These are phyloP conservation scores for Styela clava DNA, from an alignment of 23 tunicate genomes.

Conservation along the genomic window DNA sequence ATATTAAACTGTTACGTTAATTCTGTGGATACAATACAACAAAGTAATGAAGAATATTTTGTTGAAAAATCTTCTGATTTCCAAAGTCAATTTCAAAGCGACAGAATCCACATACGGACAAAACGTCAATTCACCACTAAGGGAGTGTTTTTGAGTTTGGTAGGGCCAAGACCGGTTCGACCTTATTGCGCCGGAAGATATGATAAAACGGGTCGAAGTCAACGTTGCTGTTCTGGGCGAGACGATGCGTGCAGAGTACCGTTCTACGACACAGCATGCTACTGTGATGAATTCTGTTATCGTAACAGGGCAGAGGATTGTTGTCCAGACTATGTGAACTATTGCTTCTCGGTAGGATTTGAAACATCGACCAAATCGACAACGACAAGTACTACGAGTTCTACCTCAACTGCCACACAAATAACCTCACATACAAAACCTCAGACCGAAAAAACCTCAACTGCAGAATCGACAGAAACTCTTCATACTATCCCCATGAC, in stretches of 20 bases:
- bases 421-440: neutral
- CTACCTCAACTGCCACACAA: neutral
- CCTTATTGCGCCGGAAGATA: conserved; percentile 21
- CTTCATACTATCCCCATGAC: too few relatives aligned
- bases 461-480: neutral
- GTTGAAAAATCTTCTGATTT: too few relatives aligned
- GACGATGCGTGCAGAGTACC: conserved; percentile 29
- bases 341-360: conserved; percentile 12
- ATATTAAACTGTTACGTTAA: too few relatives aligned
- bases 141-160: neutral
- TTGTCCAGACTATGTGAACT: conserved; percentile 25
- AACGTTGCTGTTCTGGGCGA: conserved; percentile 35
- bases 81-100: too few relatives aligned
- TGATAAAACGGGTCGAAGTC: conserved; percentile 16
- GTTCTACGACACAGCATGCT: conserved; percentile 30
- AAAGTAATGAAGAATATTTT: too few relatives aligned
- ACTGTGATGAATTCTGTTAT: conserved; percentile 46
- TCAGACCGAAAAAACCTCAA: neutral
- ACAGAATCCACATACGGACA: neutral
- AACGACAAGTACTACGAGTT: neutral
- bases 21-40: too few relatives aligned
- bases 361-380: neutral
- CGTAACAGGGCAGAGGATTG: conserved; percentile 27
- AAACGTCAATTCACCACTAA: neutral
- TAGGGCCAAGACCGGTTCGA: neutral